These are phyloP conservation scores for Psittacus erithacus DNA, from an alignment of 2,113 vertebrate species.

Conservation along the genomic window DNA sequence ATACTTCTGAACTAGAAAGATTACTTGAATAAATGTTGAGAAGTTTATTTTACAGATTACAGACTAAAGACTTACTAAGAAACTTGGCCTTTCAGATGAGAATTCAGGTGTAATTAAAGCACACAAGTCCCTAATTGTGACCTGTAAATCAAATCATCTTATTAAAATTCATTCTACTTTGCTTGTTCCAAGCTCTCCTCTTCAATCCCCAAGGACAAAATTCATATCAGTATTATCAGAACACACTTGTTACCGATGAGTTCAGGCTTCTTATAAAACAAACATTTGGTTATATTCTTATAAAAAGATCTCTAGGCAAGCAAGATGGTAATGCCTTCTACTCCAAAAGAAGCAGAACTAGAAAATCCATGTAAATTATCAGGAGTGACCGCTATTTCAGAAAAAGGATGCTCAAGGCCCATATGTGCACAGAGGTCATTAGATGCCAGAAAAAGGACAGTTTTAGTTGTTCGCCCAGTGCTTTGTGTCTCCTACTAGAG, in stretches of 20 bases:
- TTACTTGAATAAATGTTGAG: neutral
- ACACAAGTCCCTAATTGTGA: neutral
- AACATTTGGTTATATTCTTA: neutral
- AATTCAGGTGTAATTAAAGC: neutral
- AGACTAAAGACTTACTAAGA: neutral
- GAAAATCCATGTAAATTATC: neutral
- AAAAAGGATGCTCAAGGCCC: neutral
- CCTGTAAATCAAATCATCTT: neutral
- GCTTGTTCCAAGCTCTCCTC: neutral
- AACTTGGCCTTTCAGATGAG: neutral
- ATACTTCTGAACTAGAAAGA: neutral
- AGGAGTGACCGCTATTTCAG: neutral
- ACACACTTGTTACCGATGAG: fast-evolving
- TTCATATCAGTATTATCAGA: neutral
- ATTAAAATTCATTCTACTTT: neutral
- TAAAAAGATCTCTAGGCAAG: neutral
- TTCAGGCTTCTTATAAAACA: neutral
- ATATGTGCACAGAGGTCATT: neutral
- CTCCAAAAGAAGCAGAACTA: neutral
- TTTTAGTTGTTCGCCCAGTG: fast-evolving
- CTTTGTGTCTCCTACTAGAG: neutral
- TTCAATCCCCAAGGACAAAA: neutral
- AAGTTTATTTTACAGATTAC: neutral
- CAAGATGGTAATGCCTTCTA: neutral
- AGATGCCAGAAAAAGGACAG: neutral